These are phyloP conservation scores for Stenodera caucasica DNA, from an alignment of 2,888 invertebrate species.

Conservation along the genomic window DNA sequence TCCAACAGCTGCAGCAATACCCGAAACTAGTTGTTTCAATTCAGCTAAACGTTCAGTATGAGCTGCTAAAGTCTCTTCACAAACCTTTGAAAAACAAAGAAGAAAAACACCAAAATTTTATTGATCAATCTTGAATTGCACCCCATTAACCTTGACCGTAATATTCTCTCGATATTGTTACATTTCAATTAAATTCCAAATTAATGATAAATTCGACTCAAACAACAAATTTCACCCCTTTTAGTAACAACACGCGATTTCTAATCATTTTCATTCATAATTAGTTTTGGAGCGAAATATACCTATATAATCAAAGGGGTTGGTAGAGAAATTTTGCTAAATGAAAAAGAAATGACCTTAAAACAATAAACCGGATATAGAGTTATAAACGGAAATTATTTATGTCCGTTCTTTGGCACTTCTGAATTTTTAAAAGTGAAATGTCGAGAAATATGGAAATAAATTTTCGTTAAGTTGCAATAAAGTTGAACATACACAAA, in stretches of 20 bases:
- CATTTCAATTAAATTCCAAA: constrained; percentile 19
- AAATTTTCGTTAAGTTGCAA: constrained; percentile 9
- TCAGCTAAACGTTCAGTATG: constrained; percentile 71
- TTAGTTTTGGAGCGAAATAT: constrained; percentile 11
- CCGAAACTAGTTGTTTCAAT: constrained; percentile 73
- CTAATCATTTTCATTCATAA: constrained; percentile 42
- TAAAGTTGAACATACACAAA: constrained; percentile 8
- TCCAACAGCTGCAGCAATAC: constrained; percentile 79
- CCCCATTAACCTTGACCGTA: constrained; percentile 46
- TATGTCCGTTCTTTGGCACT: constrained; percentile 8
- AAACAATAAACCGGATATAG: background rate
- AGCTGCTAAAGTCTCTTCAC: constrained; percentile 72
- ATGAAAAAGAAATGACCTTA: background rate
- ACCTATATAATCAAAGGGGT: constrained; percentile 7
- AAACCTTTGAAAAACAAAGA: too few relatives aligned
- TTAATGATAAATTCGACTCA: background rate
- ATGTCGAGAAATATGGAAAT: background rate
- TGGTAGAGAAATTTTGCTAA: background rate
- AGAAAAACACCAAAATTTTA: too few relatives aligned
- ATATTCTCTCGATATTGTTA: background rate
- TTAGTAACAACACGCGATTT: constrained; percentile 40
- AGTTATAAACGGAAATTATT: constrained; percentile 21
- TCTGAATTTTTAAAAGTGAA: background rate
- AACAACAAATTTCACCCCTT: constrained; percentile 16
- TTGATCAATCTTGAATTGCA: constrained; percentile 26